A percentile compares a stretch with the other conserved stretches of the same genome.
These are phyloP conservation scores for Paedocypris micromegethes DNA, from an alignment of 2,797 vertebrate genomes.

Conservation along the genomic window DNA sequence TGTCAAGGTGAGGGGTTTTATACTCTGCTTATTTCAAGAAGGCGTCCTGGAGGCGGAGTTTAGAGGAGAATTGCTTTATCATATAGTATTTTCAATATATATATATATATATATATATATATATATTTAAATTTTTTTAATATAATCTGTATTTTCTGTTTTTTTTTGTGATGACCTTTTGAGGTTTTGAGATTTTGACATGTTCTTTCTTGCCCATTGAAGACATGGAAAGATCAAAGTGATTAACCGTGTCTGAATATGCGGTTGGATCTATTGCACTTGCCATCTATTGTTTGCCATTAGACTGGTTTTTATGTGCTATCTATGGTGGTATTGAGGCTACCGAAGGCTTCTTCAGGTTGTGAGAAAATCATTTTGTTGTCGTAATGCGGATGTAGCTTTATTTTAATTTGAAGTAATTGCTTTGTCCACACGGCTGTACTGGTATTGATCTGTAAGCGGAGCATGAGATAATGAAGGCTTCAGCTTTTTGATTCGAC, in stretches of 20 bases:
- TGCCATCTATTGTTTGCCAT: slow-evolving; percentile 11
- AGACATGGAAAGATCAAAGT: slow-evolving; percentile 31
- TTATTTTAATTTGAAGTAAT: slow-evolving; percentile 36
- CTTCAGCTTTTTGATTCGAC: slow-evolving; percentile 20
- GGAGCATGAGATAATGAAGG: slow-evolving; percentile 34
- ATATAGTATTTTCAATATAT: too few species aligned
- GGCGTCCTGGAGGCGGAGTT: too few species aligned
- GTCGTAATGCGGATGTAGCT: slow-evolving; percentile 21
- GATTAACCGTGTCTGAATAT: slow-evolving; percentile 16
- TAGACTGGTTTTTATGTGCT: slow-evolving; percentile 26
- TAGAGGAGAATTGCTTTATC: too few species aligned
- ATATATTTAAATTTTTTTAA: too few species aligned
- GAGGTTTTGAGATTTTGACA: not conserved
- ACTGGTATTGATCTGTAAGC: slow-evolving; percentile 38
- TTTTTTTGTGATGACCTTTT: not conserved
- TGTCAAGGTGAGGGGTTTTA: too few species aligned
- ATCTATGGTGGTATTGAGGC: slow-evolving; percentile 30
- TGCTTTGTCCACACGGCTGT: slow-evolving; percentile 31
- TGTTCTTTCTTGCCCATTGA: slow-evolving; percentile 11
- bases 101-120: too few species aligned
- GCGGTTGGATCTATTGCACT: slow-evolving; percentile 19
- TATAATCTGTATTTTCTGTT: too few species aligned
- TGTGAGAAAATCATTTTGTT: slow-evolving; percentile 23
- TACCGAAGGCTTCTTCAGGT: slow-evolving; percentile 28
- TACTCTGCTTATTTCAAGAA: too few species aligned